phyloP scores from a whole-genome alignment of 2,113 vertebrate species.

The Eonycteris spelaea region DNA sequence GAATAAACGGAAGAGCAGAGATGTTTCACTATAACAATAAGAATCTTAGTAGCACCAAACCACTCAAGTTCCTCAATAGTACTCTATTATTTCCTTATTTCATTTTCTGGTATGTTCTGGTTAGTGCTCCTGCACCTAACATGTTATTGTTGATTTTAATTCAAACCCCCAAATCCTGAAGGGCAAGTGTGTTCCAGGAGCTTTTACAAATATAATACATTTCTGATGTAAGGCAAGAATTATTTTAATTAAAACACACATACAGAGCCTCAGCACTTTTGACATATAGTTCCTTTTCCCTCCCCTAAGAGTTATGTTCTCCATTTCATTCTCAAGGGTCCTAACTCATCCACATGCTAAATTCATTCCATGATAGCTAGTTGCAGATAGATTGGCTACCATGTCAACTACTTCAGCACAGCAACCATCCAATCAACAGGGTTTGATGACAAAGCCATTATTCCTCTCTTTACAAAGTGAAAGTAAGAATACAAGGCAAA shows the following conservation, averaged over 20 bases:
- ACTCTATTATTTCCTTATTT: background rate
- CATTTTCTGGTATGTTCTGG: background rate
- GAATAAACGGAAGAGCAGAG: background rate
- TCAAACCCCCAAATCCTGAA: background rate
- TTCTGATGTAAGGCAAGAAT: background rate
- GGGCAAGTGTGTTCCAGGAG: background rate
- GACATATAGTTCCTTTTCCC: background rate
- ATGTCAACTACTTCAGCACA: background rate
- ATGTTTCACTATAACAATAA: background rate
- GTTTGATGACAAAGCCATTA: background rate
- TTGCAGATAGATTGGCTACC: background rate
- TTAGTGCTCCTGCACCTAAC: background rate
- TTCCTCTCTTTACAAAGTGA: background rate
- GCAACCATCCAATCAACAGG: background rate
- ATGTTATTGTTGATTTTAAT: background rate
- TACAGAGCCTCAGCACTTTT: background rate
- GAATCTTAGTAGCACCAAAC: background rate
- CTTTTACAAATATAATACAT: background rate
- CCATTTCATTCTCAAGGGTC: background rate
- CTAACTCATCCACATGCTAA: background rate
- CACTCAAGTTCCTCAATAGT: background rate
- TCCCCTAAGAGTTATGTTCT: background rate
- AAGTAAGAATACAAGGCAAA: background rate
- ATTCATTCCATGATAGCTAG: background rate
- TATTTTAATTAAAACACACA: constrained; percentile 10